Evolutionary conservation across 2,888 invertebrate species (phyloP).

Genomic region (Mythimna impura): DNA sequence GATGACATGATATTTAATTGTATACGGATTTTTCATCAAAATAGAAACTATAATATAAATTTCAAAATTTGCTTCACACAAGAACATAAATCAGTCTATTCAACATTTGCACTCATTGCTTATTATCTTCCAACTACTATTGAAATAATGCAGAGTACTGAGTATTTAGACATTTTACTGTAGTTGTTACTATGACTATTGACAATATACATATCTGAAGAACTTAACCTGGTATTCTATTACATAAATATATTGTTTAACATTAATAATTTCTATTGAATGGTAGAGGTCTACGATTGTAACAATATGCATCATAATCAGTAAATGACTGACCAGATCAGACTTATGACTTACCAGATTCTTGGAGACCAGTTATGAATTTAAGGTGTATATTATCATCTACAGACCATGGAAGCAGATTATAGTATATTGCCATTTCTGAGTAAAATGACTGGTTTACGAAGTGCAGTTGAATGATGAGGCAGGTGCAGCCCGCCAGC

Average conservation of each 20-base stretch:
- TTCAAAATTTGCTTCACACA: constrained; percentile 39
- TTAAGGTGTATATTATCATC: constrained; percentile 48
- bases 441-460: constrained; percentile 52
- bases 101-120: constrained; percentile 47
- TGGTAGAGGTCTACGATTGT: constrained; percentile 34
- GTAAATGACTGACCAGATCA: constrained; percentile 30
- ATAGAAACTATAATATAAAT: constrained; percentile 38
- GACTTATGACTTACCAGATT: constrained; percentile 43
- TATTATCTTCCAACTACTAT: constrained; percentile 44
- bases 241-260: constrained; percentile 18
- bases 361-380: constrained; percentile 43
- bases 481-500: constrained; percentile 41
- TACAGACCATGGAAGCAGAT: constrained; percentile 54
- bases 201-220: constrained; percentile 41
- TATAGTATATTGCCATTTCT: constrained; percentile 53
- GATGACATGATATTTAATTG: constrained; percentile 39
- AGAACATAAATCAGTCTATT: constrained; percentile 60
- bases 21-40: constrained; percentile 45
- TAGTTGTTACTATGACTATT: constrained; percentile 15
- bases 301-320: constrained; percentile 35
- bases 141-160: constrained; percentile 41
- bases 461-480: constrained; percentile 74
- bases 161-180: constrained; percentile 53
- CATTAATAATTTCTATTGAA: constrained; percentile 47
- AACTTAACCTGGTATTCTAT: constrained; percentile 47